These are phyloP conservation scores for Mormyrus hasselquistii DNA, from an alignment of 2,797 vertebrate species.

Conservation along the genomic window DNA sequence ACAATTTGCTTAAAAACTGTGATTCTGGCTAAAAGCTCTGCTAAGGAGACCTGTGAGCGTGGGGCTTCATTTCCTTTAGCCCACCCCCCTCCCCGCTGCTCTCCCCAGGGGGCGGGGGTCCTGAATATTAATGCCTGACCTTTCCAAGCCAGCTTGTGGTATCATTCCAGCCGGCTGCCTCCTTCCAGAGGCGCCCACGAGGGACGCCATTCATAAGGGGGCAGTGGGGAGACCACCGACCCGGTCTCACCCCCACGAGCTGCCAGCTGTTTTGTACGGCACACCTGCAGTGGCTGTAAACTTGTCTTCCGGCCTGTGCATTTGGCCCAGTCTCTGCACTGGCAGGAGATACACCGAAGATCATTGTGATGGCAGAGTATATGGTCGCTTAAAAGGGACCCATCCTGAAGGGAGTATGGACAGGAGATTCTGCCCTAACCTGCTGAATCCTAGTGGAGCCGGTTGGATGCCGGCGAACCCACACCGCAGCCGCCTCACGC, in stretches of 20 bases:
- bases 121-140: constrained; percentile 26
- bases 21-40: background rate
- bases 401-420: background rate
- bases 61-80: background rate
- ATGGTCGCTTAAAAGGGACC: background rate
- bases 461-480: background rate
- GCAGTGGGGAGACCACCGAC: background rate
- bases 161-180: background rate
- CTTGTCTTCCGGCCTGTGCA: background rate
- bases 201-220: background rate
- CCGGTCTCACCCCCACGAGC: background rate
- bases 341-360: background rate
- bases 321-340: background rate
- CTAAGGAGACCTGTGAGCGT: background rate
- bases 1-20: background rate
- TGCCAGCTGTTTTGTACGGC: background rate
- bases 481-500: background rate
- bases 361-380: background rate
- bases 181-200: background rate
- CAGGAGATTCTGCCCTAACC: background rate
- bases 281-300: background rate
- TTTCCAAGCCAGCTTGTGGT: constrained; percentile 12
- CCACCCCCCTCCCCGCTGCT: background rate
- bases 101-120: background rate
- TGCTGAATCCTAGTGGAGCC: background rate